phyloP scores from a whole-genome alignment of 2,888 invertebrate genomes.

The Tenthredo distinguenda region DNA sequence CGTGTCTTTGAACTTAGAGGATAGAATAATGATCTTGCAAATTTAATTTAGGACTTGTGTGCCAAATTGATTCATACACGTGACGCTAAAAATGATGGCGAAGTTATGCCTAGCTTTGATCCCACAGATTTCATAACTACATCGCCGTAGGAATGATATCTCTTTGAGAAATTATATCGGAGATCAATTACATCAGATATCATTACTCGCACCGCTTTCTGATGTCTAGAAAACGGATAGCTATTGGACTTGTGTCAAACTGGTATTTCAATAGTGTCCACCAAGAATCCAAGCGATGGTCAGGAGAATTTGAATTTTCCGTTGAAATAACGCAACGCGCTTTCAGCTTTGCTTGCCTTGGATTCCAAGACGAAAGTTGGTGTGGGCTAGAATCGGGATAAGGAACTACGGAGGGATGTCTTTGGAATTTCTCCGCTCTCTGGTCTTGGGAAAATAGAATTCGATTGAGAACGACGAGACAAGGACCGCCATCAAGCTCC shows the following conservation, averaged over 20 bases:
- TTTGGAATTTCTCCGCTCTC: slow-evolving; percentile 72
- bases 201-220: neutral
- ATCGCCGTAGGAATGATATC: neutral
- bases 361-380: slow-evolving; percentile 55
- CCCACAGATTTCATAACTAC: neutral
- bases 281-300: slow-evolving; percentile 67
- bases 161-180: neutral
- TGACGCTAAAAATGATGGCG: neutral
- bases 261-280: slow-evolving; percentile 75
- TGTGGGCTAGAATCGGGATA: slow-evolving; percentile 57
- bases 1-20: slow-evolving; percentile 36
- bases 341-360: slow-evolving; percentile 29
- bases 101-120: slow-evolving; percentile 33
- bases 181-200: neutral
- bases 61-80: neutral
- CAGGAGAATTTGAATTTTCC: slow-evolving; percentile 74
- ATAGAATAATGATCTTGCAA: slow-evolving; percentile 23
- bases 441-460: slow-evolving; percentile 73
- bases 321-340: slow-evolving; percentile 40
- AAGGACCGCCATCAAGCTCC: slow-evolving; percentile 54
- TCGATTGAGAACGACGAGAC: slow-evolving; percentile 75
- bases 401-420: slow-evolving; percentile 62
- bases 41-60: slow-evolving; percentile 42
- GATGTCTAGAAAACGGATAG: slow-evolving; percentile 33
- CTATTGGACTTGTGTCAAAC: slow-evolving; percentile 69